Evolutionary conservation across 2,888 invertebrate genomes (phyloP).

Genomic region (Creontiades dilutus): DNA sequence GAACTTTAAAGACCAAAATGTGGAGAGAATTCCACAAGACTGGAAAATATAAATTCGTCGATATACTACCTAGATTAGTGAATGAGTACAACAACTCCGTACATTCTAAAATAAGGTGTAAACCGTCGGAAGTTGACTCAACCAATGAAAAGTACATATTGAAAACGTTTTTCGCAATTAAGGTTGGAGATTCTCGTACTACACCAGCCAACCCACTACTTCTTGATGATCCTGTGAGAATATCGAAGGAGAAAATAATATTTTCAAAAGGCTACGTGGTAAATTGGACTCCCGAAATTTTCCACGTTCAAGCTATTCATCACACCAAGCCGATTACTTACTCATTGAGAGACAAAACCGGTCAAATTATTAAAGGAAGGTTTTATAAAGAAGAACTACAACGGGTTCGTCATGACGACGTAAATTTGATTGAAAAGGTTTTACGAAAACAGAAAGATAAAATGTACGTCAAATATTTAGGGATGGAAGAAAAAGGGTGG

Average conservation of each 20-base stretch:
- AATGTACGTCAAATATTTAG: neutral
- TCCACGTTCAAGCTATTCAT: neutral
- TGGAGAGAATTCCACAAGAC: neutral
- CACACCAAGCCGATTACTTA: neutral
- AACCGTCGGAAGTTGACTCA: neutral
- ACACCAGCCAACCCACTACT: neutral
- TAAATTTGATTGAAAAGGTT: neutral
- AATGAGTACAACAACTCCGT: neutral
- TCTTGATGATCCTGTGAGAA: slow-evolving; percentile 6
- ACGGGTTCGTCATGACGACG: neutral
- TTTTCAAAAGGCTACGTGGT: neutral
- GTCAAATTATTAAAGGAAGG: neutral
- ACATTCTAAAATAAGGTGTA: slow-evolving; percentile 5
- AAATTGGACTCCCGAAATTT: neutral
- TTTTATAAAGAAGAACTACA: slow-evolving; percentile 8
- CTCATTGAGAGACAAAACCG: neutral
- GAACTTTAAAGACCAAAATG: neutral
- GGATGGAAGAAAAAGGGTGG: neutral
- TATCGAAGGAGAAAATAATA: neutral
- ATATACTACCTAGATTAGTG: neutral
- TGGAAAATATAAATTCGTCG: neutral
- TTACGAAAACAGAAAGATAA: neutral
- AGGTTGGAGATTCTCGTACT: too few species aligned
- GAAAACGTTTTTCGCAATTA: too few species aligned
- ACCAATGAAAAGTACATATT: neutral